These are phyloP conservation scores for Trachurus trachurus DNA, from an alignment of 2,797 vertebrate species.

Conservation along the genomic window DNA sequence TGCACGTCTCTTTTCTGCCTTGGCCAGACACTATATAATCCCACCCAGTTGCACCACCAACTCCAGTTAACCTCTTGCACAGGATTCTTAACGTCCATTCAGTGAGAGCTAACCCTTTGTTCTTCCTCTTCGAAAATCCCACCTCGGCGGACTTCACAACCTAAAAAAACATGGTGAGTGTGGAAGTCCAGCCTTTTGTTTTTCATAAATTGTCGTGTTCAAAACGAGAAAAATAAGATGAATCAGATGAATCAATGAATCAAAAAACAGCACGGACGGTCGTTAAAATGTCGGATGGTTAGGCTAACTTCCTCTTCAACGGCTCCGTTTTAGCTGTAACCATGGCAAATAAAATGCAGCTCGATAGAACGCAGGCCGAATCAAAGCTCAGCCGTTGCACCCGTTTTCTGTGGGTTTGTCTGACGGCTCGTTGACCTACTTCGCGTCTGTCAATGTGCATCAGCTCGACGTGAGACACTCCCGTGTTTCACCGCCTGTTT, in stretches of 20 bases:
- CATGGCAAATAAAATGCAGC: not conserved
- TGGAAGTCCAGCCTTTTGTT: not conserved
- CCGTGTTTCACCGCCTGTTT: not conserved
- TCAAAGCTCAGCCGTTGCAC: not conserved
- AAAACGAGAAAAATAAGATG: too few species aligned
- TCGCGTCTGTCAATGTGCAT: not conserved
- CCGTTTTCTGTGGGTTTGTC: not conserved
- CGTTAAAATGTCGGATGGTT: not conserved
- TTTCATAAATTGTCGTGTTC: not conserved
- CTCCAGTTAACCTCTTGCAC: not conserved
- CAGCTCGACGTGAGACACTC: not conserved
- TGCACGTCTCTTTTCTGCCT: not conserved
- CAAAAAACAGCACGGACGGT: not conserved
- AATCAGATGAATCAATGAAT: too few species aligned
- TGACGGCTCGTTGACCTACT: not conserved
- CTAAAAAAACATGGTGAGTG: not conserved
- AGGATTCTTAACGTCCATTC: not conserved
- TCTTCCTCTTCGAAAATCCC: not conserved
- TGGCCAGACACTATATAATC: not conserved
- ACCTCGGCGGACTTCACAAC: not conserved
- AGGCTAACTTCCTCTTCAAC: not conserved
- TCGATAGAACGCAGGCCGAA: not conserved
- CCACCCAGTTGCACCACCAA: fast-evolving
- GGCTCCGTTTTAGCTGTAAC: not conserved
- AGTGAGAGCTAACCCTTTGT: not conserved